These are phyloP conservation scores for Clarias gariepinus DNA, from an alignment of 2,113 vertebrate species.

Conservation along the genomic window DNA sequence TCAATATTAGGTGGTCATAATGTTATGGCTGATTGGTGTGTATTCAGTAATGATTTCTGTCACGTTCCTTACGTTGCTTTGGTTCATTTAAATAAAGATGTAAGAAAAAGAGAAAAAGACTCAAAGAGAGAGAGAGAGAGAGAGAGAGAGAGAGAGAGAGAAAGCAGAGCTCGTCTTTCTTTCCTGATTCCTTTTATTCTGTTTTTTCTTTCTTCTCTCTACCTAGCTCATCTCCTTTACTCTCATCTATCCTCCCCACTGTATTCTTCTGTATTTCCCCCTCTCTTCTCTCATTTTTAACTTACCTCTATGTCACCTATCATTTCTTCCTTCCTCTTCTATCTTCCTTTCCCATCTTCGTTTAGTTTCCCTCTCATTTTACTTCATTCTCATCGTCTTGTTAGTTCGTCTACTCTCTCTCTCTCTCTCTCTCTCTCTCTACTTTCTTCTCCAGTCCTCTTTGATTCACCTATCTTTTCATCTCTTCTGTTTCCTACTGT, in stretches of 20 bases:
- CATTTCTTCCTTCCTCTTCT: neutral
- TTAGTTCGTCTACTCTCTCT: neutral
- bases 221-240: neutral
- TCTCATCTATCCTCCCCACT: neutral
- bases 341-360: neutral
- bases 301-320: neutral
- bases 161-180: constrained; percentile 41
- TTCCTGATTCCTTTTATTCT: constrained; percentile 7
- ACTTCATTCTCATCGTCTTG: neutral
- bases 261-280: neutral
- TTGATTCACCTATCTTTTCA: constrained; percentile 17
- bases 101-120: neutral
- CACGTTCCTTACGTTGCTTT: neutral
- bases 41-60: neutral
- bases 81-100: neutral
- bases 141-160: neutral
- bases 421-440: neutral
- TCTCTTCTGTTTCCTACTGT: constrained; percentile 58
- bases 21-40: no score
- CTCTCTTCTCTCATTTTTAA: neutral
- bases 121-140: neutral
- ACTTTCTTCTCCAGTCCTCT: neutral
- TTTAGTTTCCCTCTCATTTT: neutral
- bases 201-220: neutral
- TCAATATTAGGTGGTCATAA: no score